Evolutionary conservation across 2,888 invertebrate genomes (phyloP), one percentile per base, ranked within the genome.

Genomic region (Clepsis dumicolana): DNA sequence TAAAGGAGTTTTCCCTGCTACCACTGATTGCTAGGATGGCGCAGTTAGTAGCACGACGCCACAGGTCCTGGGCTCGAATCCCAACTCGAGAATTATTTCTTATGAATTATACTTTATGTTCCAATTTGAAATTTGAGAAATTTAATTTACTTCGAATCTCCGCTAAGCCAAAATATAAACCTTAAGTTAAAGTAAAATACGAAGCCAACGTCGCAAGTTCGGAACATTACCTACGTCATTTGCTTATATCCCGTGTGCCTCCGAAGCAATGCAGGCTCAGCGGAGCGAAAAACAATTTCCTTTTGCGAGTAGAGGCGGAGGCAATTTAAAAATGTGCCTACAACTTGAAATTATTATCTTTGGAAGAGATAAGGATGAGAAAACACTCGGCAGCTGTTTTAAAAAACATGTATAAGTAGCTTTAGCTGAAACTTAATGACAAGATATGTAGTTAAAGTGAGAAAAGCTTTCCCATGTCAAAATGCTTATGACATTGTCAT

Each of bases 171-270:
- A 48, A 16, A 16, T 48, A 48, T 54, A 44, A 48, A 12, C 14
- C 27, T 50, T 18, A 41, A 53, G 52, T 35, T 50, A 16, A 41
- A 53, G 52, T 53, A 53, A 62, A 59, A 53, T 5, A 64, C 64
- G 18, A 27, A 38, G 16, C 63, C 35, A 48, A 60, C 57, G 54
- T 65, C 57, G 44, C 44, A 16, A 69, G 71, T 60, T 64, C 41
- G 62, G 52, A 48, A 65, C 70, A 62, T 70, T 70, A 68, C 65
- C 78, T 73, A 76, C 75, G 73, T 75, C 77, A 76, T 78, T 77
- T 76, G 74, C 77, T 72, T 75, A 76, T 75, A 73, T 75, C 75
- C 75, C 74, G 67, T 21, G 67, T 56, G 61, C 57, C 32, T 27
- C 65, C 32, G 48, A 52, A 70, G 70, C 65, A 53, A 29, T 27